phyloP scores from a whole-genome alignment of 1,140 invertebrate species.

The Formica exsecta region DNA sequence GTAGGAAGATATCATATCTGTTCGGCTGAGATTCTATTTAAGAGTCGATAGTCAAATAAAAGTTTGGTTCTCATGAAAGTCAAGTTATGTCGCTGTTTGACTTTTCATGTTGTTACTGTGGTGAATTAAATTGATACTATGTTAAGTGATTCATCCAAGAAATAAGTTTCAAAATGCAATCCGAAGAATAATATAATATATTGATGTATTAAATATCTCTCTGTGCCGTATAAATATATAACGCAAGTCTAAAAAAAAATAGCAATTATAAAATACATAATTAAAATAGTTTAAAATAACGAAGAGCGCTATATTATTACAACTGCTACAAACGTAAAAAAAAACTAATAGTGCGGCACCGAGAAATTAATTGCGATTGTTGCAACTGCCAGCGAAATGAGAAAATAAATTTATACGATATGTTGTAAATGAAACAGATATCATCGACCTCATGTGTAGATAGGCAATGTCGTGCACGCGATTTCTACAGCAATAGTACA shows the following conservation, averaged over 20 bases:
- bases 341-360: background rate
- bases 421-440: conserved; percentile 57
- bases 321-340: background rate
- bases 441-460: conserved; percentile 36
- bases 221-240: background rate
- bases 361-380: conserved; percentile 54
- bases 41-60: conserved; percentile 58
- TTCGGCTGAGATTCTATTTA: conserved; percentile 33
- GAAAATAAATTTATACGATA: conserved; percentile 57
- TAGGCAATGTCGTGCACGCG: conserved; percentile 26
- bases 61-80: conserved; percentile 39
- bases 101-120: conserved; percentile 33
- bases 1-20: conserved; percentile 47
- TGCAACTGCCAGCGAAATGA: conserved; percentile 26
- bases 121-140: conserved; percentile 35
- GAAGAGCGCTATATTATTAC: background rate
- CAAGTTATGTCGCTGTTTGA: conserved; percentile 40
- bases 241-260: background rate
- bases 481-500: conserved; percentile 25
- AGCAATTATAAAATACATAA: conserved; percentile 13
- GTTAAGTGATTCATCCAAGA: conserved; percentile 13
- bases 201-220: background rate
- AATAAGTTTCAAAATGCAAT: conserved; percentile 26
- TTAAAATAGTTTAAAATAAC: conserved; percentile 4
- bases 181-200: background rate